Percentiles rank a stretch among this genome's conserved stretches.
phyloP scores from a whole-genome alignment of 2,888 invertebrate species.

The Drosophila falleni region DNA sequence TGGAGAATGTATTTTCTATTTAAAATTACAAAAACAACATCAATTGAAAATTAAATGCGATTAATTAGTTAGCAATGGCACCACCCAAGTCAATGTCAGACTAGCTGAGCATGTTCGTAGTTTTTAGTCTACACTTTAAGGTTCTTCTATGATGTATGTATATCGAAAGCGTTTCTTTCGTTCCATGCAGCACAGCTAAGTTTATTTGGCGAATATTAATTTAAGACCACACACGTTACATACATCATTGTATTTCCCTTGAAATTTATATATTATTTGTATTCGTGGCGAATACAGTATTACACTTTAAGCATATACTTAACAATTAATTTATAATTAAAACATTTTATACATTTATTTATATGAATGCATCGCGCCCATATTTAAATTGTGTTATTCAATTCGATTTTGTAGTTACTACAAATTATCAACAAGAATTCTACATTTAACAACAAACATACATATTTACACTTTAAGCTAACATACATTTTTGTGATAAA shows the following conservation, averaged over 20 bases:
- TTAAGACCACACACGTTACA: slow-evolving; percentile 43
- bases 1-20: slow-evolving; percentile 35
- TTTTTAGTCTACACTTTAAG: slow-evolving; percentile 47
- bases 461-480: slow-evolving; percentile 68
- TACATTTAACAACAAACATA: slow-evolving; percentile 34
- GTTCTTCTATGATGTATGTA: slow-evolving; percentile 12
- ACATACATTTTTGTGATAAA: slow-evolving; percentile 80
- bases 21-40: slow-evolving; percentile 16
- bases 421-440: slow-evolving; percentile 39
- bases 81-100: slow-evolving; percentile 61
- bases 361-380: slow-evolving; percentile 37
- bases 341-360: slow-evolving; percentile 42
- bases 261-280: slow-evolving; percentile 30
- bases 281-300: slow-evolving; percentile 29
- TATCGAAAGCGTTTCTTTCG: slow-evolving; percentile 35
- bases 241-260: slow-evolving; percentile 18
- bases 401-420: slow-evolving; percentile 33
- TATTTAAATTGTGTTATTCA: slow-evolving; percentile 30
- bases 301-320: slow-evolving; percentile 46
- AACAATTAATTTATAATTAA: slow-evolving; percentile 47
- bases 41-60: slow-evolving; percentile 18
- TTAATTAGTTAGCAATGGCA: slow-evolving; percentile 36
- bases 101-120: slow-evolving; percentile 63
- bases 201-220: slow-evolving; percentile 75
- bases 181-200: slow-evolving; percentile 42